phyloP scores from a whole-genome alignment of 2,888 invertebrate genomes.

The Lepidochitona cinerea region DNA sequence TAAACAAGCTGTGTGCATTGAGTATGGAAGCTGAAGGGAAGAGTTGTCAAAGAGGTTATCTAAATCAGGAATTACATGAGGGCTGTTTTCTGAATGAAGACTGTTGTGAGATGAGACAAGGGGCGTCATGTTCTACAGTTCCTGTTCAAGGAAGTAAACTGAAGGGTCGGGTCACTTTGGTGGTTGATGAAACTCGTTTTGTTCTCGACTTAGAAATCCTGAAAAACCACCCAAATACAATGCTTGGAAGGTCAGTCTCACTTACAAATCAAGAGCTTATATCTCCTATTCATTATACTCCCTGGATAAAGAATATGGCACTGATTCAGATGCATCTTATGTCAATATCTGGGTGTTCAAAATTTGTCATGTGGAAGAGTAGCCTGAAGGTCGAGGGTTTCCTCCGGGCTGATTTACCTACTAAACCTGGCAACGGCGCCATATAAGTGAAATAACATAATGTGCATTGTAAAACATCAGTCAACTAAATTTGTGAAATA shows the following conservation, averaged over 20 bases:
- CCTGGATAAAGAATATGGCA: too few relatives aligned
- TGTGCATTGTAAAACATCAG: too few relatives aligned
- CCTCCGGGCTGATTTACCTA: too few relatives aligned
- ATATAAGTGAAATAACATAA: too few relatives aligned
- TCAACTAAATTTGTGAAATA: too few relatives aligned
- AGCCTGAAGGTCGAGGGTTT: too few relatives aligned
- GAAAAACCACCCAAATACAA: conserved; percentile 96
- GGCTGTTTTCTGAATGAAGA: background rate
- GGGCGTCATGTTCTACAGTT: background rate
- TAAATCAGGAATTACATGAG: background rate
- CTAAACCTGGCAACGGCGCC: too few relatives aligned
- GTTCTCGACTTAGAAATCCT: conserved; percentile 94
- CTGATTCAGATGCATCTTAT: too few relatives aligned
- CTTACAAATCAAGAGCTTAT: too few relatives aligned
- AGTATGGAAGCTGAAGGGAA: background rate
- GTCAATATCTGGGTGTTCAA: too few relatives aligned
- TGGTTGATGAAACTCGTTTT: conserved; percentile 97
- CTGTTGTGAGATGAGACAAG: background rate
- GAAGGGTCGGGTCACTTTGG: conserved; percentile 73
- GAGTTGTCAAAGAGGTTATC: background rate
- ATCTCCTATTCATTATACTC: too few relatives aligned
- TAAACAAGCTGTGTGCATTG: conserved; percentile 38
- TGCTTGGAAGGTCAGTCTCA: conserved; percentile 83
- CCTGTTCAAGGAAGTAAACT: background rate
- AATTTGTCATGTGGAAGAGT: too few relatives aligned